These are phyloP conservation scores for Bostrychus sinensis DNA, from an alignment of 2,113 vertebrate species.

Conservation along the genomic window DNA sequence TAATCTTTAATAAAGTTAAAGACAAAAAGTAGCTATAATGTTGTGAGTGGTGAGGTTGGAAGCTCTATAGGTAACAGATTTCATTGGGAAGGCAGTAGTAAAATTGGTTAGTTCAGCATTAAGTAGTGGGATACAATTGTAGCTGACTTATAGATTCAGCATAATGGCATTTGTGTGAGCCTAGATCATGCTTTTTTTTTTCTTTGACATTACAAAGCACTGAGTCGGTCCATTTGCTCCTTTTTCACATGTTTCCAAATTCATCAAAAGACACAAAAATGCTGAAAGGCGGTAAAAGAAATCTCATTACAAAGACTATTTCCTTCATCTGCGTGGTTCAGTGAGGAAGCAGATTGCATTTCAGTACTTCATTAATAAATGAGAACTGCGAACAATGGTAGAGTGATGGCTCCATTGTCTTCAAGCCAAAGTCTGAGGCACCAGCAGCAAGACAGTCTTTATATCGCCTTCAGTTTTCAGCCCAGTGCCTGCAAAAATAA, in stretches of 20 bases:
- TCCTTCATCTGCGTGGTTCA: constrained; percentile 71
- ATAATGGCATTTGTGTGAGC: constrained; percentile 32
- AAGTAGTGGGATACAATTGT: background rate
- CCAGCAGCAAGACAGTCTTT: constrained; percentile 40
- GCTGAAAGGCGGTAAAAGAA: constrained; percentile 54
- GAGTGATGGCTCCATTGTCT: constrained; percentile 67
- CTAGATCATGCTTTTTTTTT: constrained; percentile 16
- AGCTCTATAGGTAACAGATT: no score
- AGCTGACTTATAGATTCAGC: constrained; percentile 19
- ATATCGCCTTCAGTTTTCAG: constrained; percentile 27
- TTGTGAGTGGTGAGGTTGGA: no score
- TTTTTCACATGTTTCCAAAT: constrained; percentile 31
- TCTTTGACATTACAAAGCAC: constrained; percentile 42
- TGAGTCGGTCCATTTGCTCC: constrained; percentile 6
- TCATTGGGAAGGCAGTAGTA: no score
- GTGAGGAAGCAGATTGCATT: constrained; percentile 74
- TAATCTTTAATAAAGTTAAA: no score
- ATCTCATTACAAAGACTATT: constrained; percentile 74
- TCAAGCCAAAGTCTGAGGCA: constrained; percentile 47
- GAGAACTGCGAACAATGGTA: constrained; percentile 66
- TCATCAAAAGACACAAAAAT: constrained; percentile 63
- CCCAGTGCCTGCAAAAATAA: constrained; percentile 19
- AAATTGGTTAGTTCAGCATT: no score
- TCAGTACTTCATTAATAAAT: constrained; percentile 77
- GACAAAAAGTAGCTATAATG: no score